A percentile compares a stretch with the other conserved stretches of the same genome.
phyloP scores from a whole-genome alignment of 2,113 vertebrate genomes.

The Gnathonemus longibarbis region DNA sequence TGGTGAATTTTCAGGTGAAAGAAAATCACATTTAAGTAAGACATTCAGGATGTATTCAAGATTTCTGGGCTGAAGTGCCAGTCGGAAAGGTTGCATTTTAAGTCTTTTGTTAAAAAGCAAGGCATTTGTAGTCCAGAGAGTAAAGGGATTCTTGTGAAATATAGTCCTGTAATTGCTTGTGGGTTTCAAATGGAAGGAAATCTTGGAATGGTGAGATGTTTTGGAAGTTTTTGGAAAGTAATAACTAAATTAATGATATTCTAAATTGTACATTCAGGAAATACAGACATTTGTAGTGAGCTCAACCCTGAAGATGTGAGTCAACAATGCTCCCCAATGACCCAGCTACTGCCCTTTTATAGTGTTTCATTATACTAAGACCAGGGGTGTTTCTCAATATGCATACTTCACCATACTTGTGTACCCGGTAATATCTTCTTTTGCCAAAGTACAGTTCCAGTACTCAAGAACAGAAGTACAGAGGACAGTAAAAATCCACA shows the following conservation, averaged over 20 bases:
- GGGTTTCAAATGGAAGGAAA: not conserved
- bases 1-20: too few relatives aligned
- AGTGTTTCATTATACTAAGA: not conserved
- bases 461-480: too few relatives aligned
- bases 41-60: not conserved
- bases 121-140: not conserved
- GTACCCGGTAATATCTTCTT: too few relatives aligned
- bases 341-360: not conserved
- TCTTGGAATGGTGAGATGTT: not conserved
- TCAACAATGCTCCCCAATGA: too few relatives aligned
- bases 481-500: not conserved
- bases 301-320: too few relatives aligned
- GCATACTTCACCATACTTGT: too few relatives aligned
- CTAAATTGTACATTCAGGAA: not conserved
- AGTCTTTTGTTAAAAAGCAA: not conserved
- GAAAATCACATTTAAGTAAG: not conserved
- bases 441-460: too few relatives aligned
- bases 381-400: not conserved
- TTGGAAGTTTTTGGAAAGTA: too few relatives aligned
- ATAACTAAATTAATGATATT: not conserved
- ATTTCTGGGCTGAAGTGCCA: not conserved
- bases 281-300: not conserved
- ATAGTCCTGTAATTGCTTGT: not conserved
- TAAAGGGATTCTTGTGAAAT: not conserved
- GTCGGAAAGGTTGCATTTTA: not conserved